Percentiles rank a stretch among this genome's conserved stretches.
Conservation (phyloP, 2,888 invertebrate genomes). For the Epirrita christyi region DNA sequence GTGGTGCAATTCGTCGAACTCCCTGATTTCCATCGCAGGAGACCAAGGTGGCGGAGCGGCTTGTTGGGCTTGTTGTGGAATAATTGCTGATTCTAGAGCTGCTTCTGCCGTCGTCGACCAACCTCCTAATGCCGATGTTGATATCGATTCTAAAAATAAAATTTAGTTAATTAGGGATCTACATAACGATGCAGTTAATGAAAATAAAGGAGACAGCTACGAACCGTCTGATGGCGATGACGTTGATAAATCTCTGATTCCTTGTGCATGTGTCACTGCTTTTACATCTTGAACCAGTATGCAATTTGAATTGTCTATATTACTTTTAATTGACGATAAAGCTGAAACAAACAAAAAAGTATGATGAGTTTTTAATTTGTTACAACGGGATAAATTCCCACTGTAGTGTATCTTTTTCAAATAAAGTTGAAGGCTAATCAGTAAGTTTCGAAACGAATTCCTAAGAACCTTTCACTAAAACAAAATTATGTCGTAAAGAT, state of each 20-base stretch:
- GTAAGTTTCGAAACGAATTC: slow-evolving; percentile 27
- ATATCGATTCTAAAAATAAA: slow-evolving; percentile 87
- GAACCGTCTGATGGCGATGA: slow-evolving; percentile 79
- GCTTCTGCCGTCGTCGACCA: slow-evolving; percentile 83
- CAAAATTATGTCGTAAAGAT: slow-evolving; percentile 50
- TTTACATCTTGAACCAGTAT: slow-evolving; percentile 95
- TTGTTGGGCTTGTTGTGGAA: slow-evolving; percentile 89
- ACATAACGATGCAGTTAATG: slow-evolving; percentile 1
- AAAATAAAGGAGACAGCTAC: slow-evolving; percentile 26
- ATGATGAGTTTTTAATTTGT: slow-evolving; percentile 9
- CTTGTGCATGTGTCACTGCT: slow-evolving; percentile 94
- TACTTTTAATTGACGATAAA: slow-evolving; percentile 95
- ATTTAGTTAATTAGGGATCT: slow-evolving; percentile 26
- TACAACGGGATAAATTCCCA: background rate
- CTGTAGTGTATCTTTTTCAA: slow-evolving; percentile 13
- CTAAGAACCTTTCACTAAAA: slow-evolving; percentile 39
- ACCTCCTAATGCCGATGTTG: slow-evolving; percentile 76
- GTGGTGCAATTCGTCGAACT: slow-evolving; percentile 93
- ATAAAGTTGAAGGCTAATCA: slow-evolving; percentile 20
- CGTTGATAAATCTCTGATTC: slow-evolving; percentile 88
- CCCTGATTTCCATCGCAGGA: slow-evolving; percentile 91
- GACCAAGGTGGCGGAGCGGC: slow-evolving; percentile 92
- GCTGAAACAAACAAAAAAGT: slow-evolving; percentile 86
- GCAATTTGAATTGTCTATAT: slow-evolving; percentile 94
- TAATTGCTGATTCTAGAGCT: slow-evolving; percentile 82